Evolutionary conservation across 2,113 vertebrate species (phyloP).

Genomic region (Lampris incognitus): DNA sequence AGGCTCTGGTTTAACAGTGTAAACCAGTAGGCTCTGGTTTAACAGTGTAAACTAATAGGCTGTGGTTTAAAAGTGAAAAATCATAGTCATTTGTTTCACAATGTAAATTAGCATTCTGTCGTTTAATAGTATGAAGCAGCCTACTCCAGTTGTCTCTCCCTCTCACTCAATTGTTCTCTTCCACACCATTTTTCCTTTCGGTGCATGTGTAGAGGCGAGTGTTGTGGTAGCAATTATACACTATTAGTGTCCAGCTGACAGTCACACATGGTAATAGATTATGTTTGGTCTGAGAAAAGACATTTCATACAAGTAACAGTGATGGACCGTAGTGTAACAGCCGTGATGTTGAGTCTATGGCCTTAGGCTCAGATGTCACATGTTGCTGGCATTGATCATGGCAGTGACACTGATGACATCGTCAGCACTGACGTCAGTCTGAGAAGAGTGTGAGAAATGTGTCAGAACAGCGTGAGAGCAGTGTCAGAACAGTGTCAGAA

Average conservation of each 20-base stretch:
- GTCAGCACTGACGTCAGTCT: background rate
- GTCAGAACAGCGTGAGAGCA: too few species aligned
- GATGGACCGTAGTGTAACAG: conserved; percentile 31
- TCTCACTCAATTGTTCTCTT: too few species aligned
- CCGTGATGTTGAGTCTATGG: conserved; percentile 71
- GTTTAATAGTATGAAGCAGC: too few species aligned
- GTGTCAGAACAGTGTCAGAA: too few species aligned
- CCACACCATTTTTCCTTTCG: background rate
- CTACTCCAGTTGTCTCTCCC: too few species aligned
- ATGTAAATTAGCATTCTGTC: too few species aligned
- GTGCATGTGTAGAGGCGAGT: background rate
- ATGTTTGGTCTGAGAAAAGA: conserved; percentile 65
- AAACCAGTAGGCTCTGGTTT: too few species aligned
- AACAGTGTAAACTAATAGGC: too few species aligned
- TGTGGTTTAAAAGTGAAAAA: too few species aligned
- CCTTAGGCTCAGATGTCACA: conserved; percentile 32
- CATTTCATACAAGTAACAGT: conserved; percentile 14
- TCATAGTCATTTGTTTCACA: too few species aligned
- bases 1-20: too few species aligned
- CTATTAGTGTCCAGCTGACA: conserved; percentile 6
- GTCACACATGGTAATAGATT: conserved; percentile 45
- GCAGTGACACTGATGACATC: background rate
- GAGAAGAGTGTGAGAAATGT: too few species aligned
- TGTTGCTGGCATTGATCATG: conserved; percentile 34
- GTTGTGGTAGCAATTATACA: background rate